Evolutionary conservation across 2,797 vertebrate species (phyloP), one percentile per base, ranked within the genome.

Genomic region (Bucorvus abyssinicus): DNA sequence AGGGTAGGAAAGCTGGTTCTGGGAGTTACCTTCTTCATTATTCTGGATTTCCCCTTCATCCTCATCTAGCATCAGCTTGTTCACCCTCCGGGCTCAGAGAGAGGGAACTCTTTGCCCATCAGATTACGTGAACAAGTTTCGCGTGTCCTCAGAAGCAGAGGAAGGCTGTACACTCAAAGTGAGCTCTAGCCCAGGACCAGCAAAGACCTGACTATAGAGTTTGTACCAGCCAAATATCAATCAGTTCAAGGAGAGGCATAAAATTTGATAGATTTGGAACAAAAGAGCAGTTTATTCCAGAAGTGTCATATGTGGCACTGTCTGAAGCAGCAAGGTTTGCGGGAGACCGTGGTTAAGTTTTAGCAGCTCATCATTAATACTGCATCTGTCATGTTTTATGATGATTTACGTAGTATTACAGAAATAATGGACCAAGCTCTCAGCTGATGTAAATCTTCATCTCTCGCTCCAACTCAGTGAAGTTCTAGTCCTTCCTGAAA

Each of bases 31-130:
- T 49, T 47, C 80, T 57, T 90, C 40, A 5, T 74, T 82, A 56
- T 68, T 77, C 87, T 92, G 89, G 86, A 93, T 95, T 96, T 92
- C 57, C 84, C 87, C 91, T 87, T 84, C 82, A 78, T 80, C 49
- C 27, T 42, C 2, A 2, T 77, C 84, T 64, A 89, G 45, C 19
- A 22, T 30, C 34, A 38, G 78, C 64, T 93, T 71, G 84, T 30
- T 93, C 69, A 50, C 14, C 68, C 84, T 90, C 60, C 0, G 3
- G 89, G 95, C 78, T 83, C 57, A 22, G 27, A 19, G 45, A 81
- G 57, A 40, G 20, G 34, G 20, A 87, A 49, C 7, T 68, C 42
- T 77, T 92, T 87, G 45, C 91, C 76, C 79, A 78, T 92, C 79
- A 89, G 84, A 92, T 92, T 87, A 84, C 34, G 27, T 0, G 1